Evolutionary conservation across 2,888 invertebrate species (phyloP).

Genomic region (Deilephila elpenor): DNA sequence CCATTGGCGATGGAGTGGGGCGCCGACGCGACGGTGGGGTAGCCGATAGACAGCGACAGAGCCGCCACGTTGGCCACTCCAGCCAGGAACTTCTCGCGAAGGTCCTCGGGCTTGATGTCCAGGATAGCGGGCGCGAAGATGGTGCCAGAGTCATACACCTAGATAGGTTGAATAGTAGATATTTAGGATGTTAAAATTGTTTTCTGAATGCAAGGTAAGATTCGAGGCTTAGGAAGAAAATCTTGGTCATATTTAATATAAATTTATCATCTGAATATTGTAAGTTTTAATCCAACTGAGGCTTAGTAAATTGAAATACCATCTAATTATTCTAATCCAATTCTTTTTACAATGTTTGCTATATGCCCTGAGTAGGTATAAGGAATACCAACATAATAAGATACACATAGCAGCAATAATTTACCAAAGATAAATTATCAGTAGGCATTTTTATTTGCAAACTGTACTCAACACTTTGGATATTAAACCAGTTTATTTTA

Average conservation of each 20-base stretch:
- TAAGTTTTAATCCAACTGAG: no score
- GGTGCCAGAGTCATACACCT: constrained; percentile 99
- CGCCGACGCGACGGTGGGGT: constrained; percentile 98
- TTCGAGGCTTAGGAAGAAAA: no score
- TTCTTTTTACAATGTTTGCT: neutral
- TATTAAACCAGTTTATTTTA: neutral
- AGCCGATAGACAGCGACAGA: constrained; percentile 96
- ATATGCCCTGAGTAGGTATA: neutral
- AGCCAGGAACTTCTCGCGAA: constrained; percentile 94
- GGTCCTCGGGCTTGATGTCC: constrained; percentile 98
- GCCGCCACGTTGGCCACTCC: constrained; percentile 98
- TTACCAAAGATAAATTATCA: constrained; percentile 82
- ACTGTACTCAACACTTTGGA: constrained; percentile 83
- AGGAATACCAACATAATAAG: neutral
- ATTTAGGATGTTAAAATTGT: neutral
- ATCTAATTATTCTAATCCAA: neutral
- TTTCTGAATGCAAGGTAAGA: neutral
- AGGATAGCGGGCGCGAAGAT: constrained; percentile 98
- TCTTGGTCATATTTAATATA: no score
- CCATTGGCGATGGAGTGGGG: constrained; percentile 99
- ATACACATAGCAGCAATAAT: constrained; percentile 47
- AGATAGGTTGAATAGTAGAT: constrained; percentile 12
- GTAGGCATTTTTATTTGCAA: constrained; percentile 60
- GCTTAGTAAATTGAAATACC: no score
- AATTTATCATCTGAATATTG: no score